Base-by-base conservation (phyloP, 2,113 vertebrate species). In the Stictonetta naevosa region DNA sequence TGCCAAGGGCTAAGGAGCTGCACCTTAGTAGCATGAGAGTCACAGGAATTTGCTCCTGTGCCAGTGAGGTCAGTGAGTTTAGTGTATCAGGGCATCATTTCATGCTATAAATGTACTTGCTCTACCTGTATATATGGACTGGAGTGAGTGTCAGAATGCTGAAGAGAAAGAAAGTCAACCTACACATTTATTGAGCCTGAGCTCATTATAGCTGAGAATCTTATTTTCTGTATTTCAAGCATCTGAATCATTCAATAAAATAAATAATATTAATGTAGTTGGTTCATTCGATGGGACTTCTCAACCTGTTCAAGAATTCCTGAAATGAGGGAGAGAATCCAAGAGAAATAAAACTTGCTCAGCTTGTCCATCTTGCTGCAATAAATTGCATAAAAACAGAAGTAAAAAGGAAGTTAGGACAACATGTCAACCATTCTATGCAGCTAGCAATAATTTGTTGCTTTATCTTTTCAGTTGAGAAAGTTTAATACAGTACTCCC, bases 1-100 rank as follows among this genome's bases (percentile, higher is more conserved):
- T 92, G 90, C 88, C 64, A 87, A 95, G 81, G 62, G 71, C 90
- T 93, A 68, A 91, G 93, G 74, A 94, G 83, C 34, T 77, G 93
- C 87, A 90, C 93, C 89, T 85, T 88, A 77, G 83, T 83, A 83
- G 92, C 90, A 94, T 44, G 8, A 59, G 46, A 88, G 73, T 84
- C 94, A 88, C 8, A 7, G 73, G 79, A 72, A 91, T 36, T 50
- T 62, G 12, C 11, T 86, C 26, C 80, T 58, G 42, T 38, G 42
- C 68, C 62, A 58, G 46, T 55, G 62, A 88, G 52, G 60, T 34
- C 36, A 90, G 42, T 0, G 6, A 68, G 33, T 60, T 83, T 85
- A 1, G 1, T 44, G 72, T 64, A 58, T 26, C 40, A n/a, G 46
- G 60, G 14, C 58, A 84, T 25, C 28, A 72, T 1, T 88, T 78